Percentiles rank a stretch among this genome's conserved stretches.
Conservation (phyloP, 1,140 invertebrate genomes). For the Drepana arcuata region DNA sequence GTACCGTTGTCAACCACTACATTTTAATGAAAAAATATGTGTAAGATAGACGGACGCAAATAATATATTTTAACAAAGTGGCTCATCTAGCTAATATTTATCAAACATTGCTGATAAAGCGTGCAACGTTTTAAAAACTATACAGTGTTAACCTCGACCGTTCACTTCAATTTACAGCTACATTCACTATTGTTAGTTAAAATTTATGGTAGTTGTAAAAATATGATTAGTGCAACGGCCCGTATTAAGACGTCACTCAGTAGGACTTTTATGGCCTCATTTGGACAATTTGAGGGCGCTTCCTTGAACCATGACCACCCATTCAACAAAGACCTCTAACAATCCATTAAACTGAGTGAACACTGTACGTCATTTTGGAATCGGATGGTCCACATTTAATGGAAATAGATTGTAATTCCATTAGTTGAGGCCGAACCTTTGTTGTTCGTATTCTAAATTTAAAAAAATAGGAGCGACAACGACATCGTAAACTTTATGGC, state of each 20-base stretch:
- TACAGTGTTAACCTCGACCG: constrained; percentile 20
- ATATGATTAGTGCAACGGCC: constrained; percentile 41
- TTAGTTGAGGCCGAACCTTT: constrained; percentile 9
- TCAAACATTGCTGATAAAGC: too few species aligned
- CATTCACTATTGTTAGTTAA: constrained; percentile 9
- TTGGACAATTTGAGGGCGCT: constrained; percentile 42
- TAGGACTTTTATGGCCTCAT: constrained; percentile 48
- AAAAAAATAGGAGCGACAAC: constrained; percentile 36
- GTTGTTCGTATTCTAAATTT: constrained; percentile 35
- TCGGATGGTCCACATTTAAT: too few species aligned
- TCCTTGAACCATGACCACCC: constrained; percentile 43
- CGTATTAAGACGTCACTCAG: constrained; percentile 46
- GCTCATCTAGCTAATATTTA: too few species aligned
- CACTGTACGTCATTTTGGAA: too few species aligned
- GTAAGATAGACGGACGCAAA: too few species aligned
- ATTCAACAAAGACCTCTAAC: constrained; percentile 1
- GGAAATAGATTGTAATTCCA: constrained; percentile 9
- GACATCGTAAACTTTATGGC: constrained; percentile 50
- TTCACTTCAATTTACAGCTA: constrained; percentile 21
- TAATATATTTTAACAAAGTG: too few species aligned
- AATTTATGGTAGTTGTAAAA: constrained; percentile 53
- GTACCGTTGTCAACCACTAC: too few species aligned
- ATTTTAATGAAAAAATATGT: too few species aligned
- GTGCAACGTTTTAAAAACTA: constrained; percentile 11
- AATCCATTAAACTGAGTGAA: too few species aligned